Base-by-base conservation (phyloP, 2,888 invertebrate species). In the Ornithoptera alexandrae region DNA sequence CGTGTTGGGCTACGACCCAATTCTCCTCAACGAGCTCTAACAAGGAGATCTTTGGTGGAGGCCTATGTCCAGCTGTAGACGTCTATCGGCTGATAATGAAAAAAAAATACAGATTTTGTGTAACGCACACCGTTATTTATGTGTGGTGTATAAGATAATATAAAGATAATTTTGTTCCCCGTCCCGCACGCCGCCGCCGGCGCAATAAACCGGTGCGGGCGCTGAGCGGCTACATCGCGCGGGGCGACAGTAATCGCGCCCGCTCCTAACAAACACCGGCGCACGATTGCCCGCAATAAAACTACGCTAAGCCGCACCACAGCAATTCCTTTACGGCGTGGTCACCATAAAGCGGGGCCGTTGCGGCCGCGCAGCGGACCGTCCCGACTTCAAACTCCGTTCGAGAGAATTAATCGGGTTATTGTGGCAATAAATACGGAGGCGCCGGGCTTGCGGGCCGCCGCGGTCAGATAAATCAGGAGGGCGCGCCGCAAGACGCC, bases 351-450 rank as follows among this genome's bases (percentile, higher is more conserved):
- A 74, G 74, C 72, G 72, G 73, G 73, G 73, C 74, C 71, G 68
- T 62, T 74, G 72, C 68, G 69, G 70, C 72, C 74, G 72, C 73
- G 42, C 67, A 62, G 72, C 67, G 73, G 69, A 72, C 69, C 65
- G 71, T 65, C 79, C 74, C 72, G 80, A 85, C 84, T 87, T 86
- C 87, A 85, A 87, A 90, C 86, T 87, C 81, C 80, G 79, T 80
- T 72, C 30, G 30, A 72, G 77, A 79, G 87, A 90, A 91, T 92
- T 92, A 92, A 91, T 92, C 86, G 90, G 90, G 90, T 90, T 92
- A 89, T 90, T 87, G 89, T 84, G 84, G 91, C 89, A 88, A 92
- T 92, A 92, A 92, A 92, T 92, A 92, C 87, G 82, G 81, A 84
- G 85, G 84, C 83, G 87, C 83, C 86, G 85, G 86, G 90, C 88